These are phyloP conservation scores for Aptenodytes patagonicus DNA, from an alignment of 2,113 vertebrate species.

Conservation along the genomic window DNA sequence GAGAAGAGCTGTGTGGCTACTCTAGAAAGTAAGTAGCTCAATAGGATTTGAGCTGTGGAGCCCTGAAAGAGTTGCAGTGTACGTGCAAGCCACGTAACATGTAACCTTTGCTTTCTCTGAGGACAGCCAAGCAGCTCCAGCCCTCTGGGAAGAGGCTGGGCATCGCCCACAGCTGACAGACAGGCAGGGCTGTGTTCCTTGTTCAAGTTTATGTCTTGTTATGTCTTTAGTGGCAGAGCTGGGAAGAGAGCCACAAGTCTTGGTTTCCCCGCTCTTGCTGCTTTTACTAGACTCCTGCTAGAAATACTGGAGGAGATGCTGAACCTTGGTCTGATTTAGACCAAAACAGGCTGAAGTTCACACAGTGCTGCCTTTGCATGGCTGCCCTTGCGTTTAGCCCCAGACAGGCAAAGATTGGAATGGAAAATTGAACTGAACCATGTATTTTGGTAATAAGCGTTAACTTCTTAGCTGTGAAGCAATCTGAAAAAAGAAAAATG, in stretches of 20 bases:
- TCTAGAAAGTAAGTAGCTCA: neutral
- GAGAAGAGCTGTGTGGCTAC: neutral
- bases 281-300: too few relatives aligned
- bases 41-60: accelerated
- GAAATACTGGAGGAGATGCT: neutral
- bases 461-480: neutral
- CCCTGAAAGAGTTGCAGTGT: accelerated
- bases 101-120: neutral
- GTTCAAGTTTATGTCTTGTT: neutral
- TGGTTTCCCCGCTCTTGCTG: neutral
- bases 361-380: neutral
- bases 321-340: neutral
- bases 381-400: neutral
- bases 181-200: neutral
- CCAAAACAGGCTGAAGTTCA: neutral
- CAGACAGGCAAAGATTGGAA: neutral
- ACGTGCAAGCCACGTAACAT: accelerated
- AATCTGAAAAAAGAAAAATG: neutral
- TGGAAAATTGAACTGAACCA: neutral
- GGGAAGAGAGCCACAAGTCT: neutral
- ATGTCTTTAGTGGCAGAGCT: neutral
- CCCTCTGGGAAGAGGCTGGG: neutral
- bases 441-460: neutral
- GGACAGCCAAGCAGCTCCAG: neutral
- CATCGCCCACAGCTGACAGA: neutral